phyloP scores from a whole-genome alignment of 2,113 vertebrate species.

The Choloepus hoffmanni region DNA sequence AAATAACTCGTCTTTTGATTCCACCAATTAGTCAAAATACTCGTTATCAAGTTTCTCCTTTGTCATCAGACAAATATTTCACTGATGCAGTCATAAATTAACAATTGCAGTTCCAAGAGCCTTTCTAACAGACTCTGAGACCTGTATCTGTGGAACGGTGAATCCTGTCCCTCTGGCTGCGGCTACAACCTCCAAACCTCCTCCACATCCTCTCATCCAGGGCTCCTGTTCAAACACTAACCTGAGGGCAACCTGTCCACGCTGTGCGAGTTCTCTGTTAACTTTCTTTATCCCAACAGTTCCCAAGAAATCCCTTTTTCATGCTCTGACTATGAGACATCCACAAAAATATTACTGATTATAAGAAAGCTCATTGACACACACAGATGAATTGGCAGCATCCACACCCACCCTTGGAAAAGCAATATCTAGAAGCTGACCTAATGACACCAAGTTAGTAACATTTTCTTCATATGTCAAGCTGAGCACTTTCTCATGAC shows the following conservation, averaged over 20 bases:
- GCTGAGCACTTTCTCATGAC: neutral
- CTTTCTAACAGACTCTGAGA: neutral
- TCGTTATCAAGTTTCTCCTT: constrained; percentile 57
- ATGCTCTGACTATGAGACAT: neutral
- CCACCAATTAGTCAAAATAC: constrained; percentile 72
- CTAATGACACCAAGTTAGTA: neutral
- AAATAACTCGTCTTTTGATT: constrained; percentile 58
- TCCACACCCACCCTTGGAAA: neutral
- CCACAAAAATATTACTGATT: neutral
- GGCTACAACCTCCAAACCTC: neutral
- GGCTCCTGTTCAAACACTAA: neutral
- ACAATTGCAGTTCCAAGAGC: neutral
- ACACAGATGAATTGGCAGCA: neutral
- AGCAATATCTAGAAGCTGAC: neutral
- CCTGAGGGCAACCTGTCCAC: neutral
- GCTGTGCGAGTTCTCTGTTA: neutral
- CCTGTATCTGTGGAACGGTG: neutral
- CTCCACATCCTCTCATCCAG: neutral
- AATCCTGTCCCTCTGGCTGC: neutral
- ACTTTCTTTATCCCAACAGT: neutral
- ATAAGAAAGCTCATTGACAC: neutral
- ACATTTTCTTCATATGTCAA: neutral
- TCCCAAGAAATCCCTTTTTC: neutral
- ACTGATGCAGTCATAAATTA: constrained; percentile 22
- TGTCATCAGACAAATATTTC: constrained; percentile 53